Conservation (phyloP, 2,888 invertebrate genomes). For the Cinara cedri region DNA sequence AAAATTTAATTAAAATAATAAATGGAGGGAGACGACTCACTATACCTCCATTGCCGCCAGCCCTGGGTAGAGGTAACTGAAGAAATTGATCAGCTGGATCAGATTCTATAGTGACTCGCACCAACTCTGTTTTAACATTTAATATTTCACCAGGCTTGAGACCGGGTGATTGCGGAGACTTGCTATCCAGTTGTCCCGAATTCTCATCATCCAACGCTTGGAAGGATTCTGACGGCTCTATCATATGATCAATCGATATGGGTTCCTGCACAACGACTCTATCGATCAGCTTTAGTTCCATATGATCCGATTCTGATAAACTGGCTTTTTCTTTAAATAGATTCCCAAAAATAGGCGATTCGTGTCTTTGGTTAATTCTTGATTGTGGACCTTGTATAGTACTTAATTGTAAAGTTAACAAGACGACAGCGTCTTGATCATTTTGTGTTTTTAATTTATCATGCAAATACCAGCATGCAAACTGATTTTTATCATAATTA, state of each 20-base stretch:
- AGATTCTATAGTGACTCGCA: too few species aligned
- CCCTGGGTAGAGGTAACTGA: too few species aligned
- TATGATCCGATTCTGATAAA: neutral
- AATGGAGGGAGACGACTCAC: too few species aligned
- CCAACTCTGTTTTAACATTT: too few species aligned
- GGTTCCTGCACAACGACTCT: neutral
- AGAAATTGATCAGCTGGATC: too few species aligned
- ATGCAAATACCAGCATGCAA: constrained; percentile 95
- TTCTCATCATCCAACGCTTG: constrained; percentile 70
- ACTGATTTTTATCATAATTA: constrained; percentile 77
- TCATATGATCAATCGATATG: constrained; percentile 71
- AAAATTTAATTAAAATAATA: too few species aligned
- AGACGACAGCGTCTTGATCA: constrained; percentile 90
- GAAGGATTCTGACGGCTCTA: constrained; percentile 75
- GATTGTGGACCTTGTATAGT: constrained; percentile 88
- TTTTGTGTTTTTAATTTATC: constrained; percentile 84
- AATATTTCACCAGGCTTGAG: too few species aligned
- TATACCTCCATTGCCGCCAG: too few species aligned
- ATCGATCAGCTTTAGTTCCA: constrained; percentile 64
- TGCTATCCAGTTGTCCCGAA: constrained; percentile 71
- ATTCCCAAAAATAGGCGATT: constrained; percentile 85
- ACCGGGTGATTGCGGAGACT: constrained; percentile 28
- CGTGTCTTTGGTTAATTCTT: constrained; percentile 75
- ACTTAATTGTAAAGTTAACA: constrained; percentile 88
- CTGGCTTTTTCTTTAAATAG: constrained; percentile 80